Percentiles rank a stretch among this genome's conserved stretches.
phyloP scores from a whole-genome alignment of 2,797 vertebrate species.

The Poeciliopsis presidionis region DNA sequence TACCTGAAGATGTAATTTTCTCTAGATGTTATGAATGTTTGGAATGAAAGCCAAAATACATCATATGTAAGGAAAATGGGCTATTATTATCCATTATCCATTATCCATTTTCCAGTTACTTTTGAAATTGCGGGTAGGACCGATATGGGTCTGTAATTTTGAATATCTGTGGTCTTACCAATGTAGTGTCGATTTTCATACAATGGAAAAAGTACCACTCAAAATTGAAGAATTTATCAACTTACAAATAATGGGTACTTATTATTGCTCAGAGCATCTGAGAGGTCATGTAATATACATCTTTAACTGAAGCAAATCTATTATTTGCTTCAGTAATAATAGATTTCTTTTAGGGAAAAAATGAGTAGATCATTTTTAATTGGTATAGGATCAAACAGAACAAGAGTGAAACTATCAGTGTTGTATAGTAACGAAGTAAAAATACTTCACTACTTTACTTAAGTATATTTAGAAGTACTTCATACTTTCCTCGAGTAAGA shows the following conservation, averaged over 20 bases:
- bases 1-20: not conserved
- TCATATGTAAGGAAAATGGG: not conserved
- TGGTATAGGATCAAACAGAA: not conserved
- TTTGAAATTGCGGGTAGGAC: not conserved
- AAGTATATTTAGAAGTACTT: no score
- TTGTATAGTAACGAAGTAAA: no score
- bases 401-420: not conserved
- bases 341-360: not conserved
- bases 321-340: not conserved
- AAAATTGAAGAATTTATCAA: not conserved
- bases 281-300: not conserved
- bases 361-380: not conserved
- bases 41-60: not conserved
- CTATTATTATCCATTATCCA: not conserved
- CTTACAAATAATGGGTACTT: not conserved
- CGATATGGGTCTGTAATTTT: not conserved
- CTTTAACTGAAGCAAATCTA: not conserved
- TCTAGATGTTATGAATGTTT: not conserved
- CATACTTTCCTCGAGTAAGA: no score
- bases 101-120: not conserved
- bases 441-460: no score
- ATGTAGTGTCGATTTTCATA: not conserved
- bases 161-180: not conserved
- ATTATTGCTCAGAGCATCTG: not conserved
- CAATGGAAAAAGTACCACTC: not conserved